These are phyloP conservation scores for Lepidurus packardi DNA, from an alignment of 1,140 invertebrate species.

Conservation along the genomic window DNA sequence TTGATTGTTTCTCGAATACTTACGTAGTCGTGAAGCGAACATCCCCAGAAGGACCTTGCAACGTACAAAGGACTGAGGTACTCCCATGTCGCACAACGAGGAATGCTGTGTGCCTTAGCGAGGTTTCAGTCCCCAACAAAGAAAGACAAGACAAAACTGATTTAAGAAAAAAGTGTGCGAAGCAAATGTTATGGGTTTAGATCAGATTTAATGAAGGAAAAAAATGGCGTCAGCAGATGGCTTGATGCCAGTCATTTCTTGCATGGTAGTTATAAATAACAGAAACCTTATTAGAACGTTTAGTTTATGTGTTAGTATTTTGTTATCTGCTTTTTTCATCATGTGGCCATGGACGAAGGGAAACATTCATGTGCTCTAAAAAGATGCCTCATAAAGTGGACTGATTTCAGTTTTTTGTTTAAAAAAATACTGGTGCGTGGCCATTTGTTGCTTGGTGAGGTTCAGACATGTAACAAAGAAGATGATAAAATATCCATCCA, in stretches of 20 bases:
- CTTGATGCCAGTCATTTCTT: slow-evolving; percentile 2
- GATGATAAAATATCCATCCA: not conserved
- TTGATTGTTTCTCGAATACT: not conserved
- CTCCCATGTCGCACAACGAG: slow-evolving; percentile 17
- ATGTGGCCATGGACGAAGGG: not conserved
- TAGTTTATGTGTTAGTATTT: not conserved
- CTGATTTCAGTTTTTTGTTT: not conserved
- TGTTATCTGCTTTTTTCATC: not conserved
- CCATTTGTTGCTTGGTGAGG: not conserved
- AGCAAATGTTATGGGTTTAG: not conserved
- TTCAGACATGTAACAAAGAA: not conserved
- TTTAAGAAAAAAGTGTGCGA: not conserved
- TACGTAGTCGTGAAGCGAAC: not conserved
- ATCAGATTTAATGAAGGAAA: not conserved
- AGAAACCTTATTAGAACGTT: slow-evolving; percentile 11
- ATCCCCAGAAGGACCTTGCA: slow-evolving; percentile 18
- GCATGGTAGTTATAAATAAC: slow-evolving; percentile 14
- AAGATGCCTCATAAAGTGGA: not conserved
- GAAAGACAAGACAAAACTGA: not conserved
- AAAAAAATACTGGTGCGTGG: not conserved
- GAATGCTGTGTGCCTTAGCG: slow-evolving; percentile 14
- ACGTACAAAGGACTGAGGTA: not conserved
- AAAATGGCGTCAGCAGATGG: not conserved
- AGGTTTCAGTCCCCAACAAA: slow-evolving; percentile 7
- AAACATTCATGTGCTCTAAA: not conserved